phyloP scores from a whole-genome alignment of 1,140 invertebrate genomes.

The Caenorhabditis brenneri region DNA sequence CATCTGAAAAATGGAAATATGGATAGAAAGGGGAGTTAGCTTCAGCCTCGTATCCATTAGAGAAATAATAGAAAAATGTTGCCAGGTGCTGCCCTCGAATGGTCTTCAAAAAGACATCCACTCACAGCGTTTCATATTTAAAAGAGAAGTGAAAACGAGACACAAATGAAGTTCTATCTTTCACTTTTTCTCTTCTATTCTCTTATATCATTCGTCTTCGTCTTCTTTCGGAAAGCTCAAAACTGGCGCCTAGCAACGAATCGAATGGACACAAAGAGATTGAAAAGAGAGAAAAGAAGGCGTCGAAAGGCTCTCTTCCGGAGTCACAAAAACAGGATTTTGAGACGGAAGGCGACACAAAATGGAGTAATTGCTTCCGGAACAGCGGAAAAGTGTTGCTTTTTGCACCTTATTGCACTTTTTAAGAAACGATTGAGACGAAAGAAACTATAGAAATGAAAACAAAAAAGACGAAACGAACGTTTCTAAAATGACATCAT shows the following conservation, averaged over 20 bases:
- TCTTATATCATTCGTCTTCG: no score
- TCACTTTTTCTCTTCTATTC: no score
- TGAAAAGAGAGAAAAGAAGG: not conserved
- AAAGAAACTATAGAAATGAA: not conserved
- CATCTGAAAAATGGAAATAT: not conserved
- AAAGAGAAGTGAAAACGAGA: not conserved
- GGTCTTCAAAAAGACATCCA: not conserved
- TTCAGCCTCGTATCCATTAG: not conserved
- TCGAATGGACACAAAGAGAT: not conserved
- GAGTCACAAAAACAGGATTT: not conserved
- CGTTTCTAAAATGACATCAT: not conserved
- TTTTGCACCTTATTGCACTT: not conserved
- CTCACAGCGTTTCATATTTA: not conserved
- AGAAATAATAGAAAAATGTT: not conserved
- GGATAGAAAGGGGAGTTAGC: no score
- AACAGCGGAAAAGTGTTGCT: not conserved
- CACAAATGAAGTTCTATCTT: not conserved
- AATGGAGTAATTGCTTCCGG: constrained; percentile 33
- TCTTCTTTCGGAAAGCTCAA: not conserved
- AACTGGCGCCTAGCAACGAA: constrained; percentile 8
- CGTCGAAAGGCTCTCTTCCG: not conserved
- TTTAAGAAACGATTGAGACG: not conserved
- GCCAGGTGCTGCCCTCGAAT: not conserved
- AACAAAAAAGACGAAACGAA: not conserved
- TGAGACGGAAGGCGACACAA: not conserved